Evolutionary conservation across 1,140 invertebrate genomes (phyloP).

Genomic region (Atta texana): DNA sequence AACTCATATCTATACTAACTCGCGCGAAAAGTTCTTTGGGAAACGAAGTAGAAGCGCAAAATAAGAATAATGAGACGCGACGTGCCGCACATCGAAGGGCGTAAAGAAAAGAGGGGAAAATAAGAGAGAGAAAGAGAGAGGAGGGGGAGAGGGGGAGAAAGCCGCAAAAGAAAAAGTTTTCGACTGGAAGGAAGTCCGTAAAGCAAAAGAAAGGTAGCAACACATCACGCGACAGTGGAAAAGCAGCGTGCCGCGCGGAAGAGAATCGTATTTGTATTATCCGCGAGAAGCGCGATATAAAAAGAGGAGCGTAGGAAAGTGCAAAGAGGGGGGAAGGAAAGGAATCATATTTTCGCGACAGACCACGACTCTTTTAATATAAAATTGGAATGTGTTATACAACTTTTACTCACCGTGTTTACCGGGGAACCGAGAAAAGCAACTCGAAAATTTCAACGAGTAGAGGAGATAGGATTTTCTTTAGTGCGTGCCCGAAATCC

Average conservation of each 20-base stretch:
- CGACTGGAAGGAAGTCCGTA: conserved; percentile 57
- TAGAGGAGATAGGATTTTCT: conserved; percentile 27
- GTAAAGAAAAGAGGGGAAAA: background rate
- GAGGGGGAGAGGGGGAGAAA: background rate
- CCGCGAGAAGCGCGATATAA: background rate
- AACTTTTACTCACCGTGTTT: conserved; percentile 20
- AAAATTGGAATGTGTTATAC: conserved; percentile 38
- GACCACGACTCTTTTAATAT: conserved; percentile 37
- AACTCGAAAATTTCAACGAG: conserved; percentile 31
- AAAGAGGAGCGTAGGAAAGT: background rate
- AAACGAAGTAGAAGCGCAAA: conserved; percentile 50
- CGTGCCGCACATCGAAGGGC: conserved; percentile 46
- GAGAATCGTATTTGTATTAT: conserved; percentile 52
- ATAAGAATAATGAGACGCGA: conserved; percentile 60
- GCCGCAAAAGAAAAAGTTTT: conserved; percentile 55
- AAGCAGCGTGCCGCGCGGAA: conserved; percentile 26
- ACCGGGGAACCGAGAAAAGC: background rate
- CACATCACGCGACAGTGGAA: conserved; percentile 5
- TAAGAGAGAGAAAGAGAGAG: background rate
- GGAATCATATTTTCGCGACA: conserved; percentile 62
- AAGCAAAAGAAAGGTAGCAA: conserved; percentile 2
- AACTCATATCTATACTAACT: conserved; percentile 56
- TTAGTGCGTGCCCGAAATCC: conserved; percentile 19
- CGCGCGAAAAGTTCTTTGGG: conserved; percentile 53
- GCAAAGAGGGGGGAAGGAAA: background rate